These are phyloP conservation scores for Butorides virescens DNA, from an alignment of 2,113 vertebrate genomes.

Conservation along the genomic window DNA sequence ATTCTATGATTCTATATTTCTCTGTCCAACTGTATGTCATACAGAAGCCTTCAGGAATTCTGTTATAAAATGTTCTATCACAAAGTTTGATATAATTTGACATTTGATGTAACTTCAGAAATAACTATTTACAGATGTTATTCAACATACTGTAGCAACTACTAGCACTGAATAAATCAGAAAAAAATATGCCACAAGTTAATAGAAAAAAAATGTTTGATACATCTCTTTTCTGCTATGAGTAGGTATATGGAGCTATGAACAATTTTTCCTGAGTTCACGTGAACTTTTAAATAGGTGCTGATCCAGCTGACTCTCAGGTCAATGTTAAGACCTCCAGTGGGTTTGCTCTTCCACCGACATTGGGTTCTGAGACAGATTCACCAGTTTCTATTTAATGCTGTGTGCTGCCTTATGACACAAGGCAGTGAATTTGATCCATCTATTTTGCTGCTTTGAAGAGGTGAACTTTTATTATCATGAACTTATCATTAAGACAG, in stretches of 20 bases:
- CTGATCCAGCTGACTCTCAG: neutral
- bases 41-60: neutral
- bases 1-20: no score
- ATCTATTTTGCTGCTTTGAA: neutral
- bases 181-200: neutral
- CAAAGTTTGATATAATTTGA: neutral
- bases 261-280: neutral
- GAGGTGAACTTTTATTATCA: neutral
- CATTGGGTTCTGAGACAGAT: neutral
- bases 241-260: neutral
- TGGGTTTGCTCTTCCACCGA: neutral
- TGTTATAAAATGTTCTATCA: neutral
- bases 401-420: neutral
- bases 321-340: neutral
- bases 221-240: neutral
- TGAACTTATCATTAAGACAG: neutral
- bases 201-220: neutral
- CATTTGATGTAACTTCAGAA: neutral
- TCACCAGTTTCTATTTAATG: neutral
- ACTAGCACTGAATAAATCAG: neutral
- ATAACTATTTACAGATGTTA: neutral
- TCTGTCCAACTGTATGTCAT: neutral
- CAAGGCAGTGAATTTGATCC: neutral
- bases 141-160: neutral
- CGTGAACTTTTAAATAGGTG: neutral